Evolutionary conservation across 2,888 invertebrate species (phyloP).

Genomic region (Cephus nigrinus): DNA sequence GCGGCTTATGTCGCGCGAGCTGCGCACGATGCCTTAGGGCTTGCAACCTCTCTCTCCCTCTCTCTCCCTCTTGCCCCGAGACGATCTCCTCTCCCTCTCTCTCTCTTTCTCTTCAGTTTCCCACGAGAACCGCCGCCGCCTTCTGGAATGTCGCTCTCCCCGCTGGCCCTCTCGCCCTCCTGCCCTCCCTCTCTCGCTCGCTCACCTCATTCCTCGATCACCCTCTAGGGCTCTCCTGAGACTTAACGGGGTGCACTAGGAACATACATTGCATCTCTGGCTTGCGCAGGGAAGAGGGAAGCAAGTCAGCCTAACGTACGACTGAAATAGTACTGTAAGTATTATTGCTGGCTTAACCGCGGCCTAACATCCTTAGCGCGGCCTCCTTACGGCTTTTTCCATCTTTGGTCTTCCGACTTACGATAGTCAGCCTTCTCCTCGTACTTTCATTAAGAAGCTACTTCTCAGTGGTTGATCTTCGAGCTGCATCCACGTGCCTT

Average conservation of each 20-base stretch:
- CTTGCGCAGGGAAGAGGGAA: conserved; percentile 4
- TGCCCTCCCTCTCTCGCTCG: conserved; percentile 32
- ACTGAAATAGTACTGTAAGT: neutral
- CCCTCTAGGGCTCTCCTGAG: conserved; percentile 29
- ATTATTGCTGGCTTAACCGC: conserved; percentile 1
- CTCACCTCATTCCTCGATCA: conserved; percentile 24
- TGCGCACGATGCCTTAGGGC: conserved; percentile 54
- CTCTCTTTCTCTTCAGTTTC: conserved; percentile 62
- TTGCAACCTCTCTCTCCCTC: conserved; percentile 46
- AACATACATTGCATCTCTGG: conserved; percentile 14
- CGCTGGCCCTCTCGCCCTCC: conserved; percentile 25
- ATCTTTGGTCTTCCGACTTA: conserved; percentile 3
- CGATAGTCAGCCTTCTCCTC: neutral
- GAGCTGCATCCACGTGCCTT: no score
- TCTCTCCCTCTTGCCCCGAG: conserved; percentile 37
- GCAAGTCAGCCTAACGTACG: conserved; percentile 1
- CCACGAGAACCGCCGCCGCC: conserved; percentile 65
- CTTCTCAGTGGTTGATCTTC: no score
- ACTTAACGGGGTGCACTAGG: conserved; percentile 32
- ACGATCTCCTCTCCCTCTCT: conserved; percentile 50
- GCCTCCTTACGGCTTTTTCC: conserved; percentile 3
- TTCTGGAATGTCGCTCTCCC: conserved; percentile 66
- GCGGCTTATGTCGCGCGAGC: conserved; percentile 50
- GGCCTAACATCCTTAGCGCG: conserved; percentile 3
- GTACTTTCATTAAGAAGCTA: no score